Conservation (phyloP, 2,888 invertebrate genomes). For the Lycaena phlaeas region DNA sequence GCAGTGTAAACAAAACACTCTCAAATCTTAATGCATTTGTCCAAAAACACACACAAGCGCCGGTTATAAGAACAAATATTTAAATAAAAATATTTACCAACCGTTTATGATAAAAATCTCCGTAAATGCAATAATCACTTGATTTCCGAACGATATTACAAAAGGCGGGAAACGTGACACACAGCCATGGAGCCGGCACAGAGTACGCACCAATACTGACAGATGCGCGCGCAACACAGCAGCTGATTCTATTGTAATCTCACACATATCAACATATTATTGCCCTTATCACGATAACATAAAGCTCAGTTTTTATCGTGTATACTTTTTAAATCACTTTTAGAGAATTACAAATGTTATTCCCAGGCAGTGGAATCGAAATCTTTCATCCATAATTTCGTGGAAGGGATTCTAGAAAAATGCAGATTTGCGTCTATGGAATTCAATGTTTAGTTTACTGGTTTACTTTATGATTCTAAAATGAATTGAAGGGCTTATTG, state of each 20-base stretch:
- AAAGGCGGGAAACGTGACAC: slow-evolving; percentile 25
- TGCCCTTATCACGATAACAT: slow-evolving; percentile 16
- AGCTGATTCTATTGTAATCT: slow-evolving; percentile 41
- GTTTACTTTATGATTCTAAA: background rate
- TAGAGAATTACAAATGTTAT: slow-evolving; percentile 13
- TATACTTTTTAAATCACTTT: background rate
- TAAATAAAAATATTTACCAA: slow-evolving; percentile 8
- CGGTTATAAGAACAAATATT: no score
- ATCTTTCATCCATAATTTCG: background rate
- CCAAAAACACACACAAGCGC: no score
- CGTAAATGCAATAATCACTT: slow-evolving; percentile 10
- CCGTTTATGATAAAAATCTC: slow-evolving; percentile 8
- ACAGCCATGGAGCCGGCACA: slow-evolving; percentile 33
- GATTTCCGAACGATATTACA: slow-evolving; percentile 15
- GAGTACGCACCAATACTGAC: slow-evolving; percentile 52
- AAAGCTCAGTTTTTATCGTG: slow-evolving; percentile 13
- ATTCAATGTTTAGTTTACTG: background rate
- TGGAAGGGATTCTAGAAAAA: background rate
- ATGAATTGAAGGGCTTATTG: background rate
- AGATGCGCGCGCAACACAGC: slow-evolving; percentile 33
- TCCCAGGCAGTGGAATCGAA: background rate
- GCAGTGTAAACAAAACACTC: slow-evolving; percentile 2
- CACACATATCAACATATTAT: slow-evolving; percentile 21
- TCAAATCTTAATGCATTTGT: no score
- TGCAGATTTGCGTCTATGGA: background rate